Evolutionary conservation across 2,888 invertebrate genomes (phyloP).

Genomic region (Crossocerus cetratus): DNA sequence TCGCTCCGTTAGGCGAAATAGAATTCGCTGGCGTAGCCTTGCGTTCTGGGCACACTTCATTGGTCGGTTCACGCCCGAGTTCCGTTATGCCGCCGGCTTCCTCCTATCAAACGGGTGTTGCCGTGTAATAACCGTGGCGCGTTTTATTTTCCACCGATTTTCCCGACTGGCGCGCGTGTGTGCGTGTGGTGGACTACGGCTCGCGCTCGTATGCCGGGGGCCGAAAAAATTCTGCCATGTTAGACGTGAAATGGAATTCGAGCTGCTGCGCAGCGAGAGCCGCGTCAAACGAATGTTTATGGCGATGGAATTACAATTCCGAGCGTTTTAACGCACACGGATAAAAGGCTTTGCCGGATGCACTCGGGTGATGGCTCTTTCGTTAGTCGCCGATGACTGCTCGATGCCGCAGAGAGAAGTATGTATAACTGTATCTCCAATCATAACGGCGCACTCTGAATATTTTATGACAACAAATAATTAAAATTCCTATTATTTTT

Average conservation of each 20-base stretch:
- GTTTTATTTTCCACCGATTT: not conserved
- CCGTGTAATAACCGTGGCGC: not conserved
- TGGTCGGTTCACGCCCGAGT: slow-evolving; percentile 34
- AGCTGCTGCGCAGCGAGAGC: not conserved
- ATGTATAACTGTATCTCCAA: too few relatives aligned
- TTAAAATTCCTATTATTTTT: too few relatives aligned
- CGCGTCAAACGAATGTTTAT: not conserved
- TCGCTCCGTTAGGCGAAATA: slow-evolving; percentile 15
- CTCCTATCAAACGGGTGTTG: slow-evolving; percentile 5
- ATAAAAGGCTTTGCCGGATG: too few relatives aligned
- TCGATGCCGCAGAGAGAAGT: too few relatives aligned
- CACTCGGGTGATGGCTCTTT: too few relatives aligned
- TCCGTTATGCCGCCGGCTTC: slow-evolving; percentile 24
- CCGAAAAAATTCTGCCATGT: not conserved
- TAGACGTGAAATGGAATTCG: slow-evolving; percentile 2
- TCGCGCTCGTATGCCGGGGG: too few relatives aligned
- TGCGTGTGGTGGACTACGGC: too few relatives aligned
- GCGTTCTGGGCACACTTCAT: slow-evolving; percentile 24
- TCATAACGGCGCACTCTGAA: too few relatives aligned
- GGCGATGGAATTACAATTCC: slow-evolving; percentile 1
- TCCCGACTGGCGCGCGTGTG: not conserved
- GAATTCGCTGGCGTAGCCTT: slow-evolving; percentile 15
- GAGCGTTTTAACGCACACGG: not conserved
- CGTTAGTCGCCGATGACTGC: too few relatives aligned
- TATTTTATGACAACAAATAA: too few relatives aligned